Evolutionary conservation across 2,113 vertebrate genomes (phyloP).

Genomic region (Toxotes jaculatrix): DNA sequence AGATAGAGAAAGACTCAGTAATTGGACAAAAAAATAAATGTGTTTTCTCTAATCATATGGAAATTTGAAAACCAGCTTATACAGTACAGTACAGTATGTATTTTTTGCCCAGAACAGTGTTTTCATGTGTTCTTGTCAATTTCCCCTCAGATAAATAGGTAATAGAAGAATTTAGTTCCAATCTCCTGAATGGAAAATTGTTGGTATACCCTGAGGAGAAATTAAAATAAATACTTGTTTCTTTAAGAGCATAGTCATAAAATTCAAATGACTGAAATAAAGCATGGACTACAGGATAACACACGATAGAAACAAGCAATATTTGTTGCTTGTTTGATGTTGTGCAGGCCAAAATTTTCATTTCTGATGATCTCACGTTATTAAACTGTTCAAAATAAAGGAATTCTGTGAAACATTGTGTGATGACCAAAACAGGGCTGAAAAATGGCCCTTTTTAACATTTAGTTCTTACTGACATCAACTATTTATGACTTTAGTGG

Average conservation of each 20-base stretch:
- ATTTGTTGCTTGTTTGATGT: not conserved
- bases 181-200: constrained; percentile 20
- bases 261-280: constrained; percentile 20
- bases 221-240: constrained; percentile 29
- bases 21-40: constrained; percentile 77
- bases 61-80: constrained; percentile 61
- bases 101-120: constrained; percentile 27
- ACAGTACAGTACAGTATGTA: constrained; percentile 18
- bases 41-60: constrained; percentile 69
- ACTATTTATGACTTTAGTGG: constrained; percentile 22
- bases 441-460: not conserved
- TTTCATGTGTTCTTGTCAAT: constrained; percentile 44
- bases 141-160: constrained; percentile 16
- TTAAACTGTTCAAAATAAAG: not conserved
- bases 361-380: not conserved
- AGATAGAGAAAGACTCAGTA: constrained; percentile 73
- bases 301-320: not conserved
- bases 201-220: constrained; percentile 22
- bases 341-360: not conserved
- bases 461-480: constrained; percentile 29
- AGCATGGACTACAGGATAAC: not conserved
- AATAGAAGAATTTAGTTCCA: constrained; percentile 13
- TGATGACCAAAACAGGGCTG: not conserved
- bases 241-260: constrained; percentile 8
- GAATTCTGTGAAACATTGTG: constrained; percentile 5